A percentile compares a stretch with the other conserved stretches of the same genome.
Evolutionary conservation across 2,888 invertebrate genomes (phyloP).

Genomic region (Aromia moschata): DNA sequence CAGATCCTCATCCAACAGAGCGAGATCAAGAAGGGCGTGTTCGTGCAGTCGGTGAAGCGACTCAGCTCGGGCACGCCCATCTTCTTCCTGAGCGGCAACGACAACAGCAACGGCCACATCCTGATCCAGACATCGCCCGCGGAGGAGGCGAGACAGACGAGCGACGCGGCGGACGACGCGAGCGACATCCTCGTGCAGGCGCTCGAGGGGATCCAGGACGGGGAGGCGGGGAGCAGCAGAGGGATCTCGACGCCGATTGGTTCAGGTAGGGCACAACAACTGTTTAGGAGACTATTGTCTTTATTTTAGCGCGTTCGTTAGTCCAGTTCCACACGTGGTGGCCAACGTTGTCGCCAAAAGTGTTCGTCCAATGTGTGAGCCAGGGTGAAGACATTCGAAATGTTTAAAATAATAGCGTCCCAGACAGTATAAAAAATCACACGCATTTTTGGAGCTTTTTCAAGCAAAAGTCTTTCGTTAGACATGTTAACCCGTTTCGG

Average conservation of each 20-base stretch:
- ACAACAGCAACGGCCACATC: constrained; percentile 54
- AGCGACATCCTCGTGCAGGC: constrained; percentile 53
- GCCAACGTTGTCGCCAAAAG: too few species aligned
- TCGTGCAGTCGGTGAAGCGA: constrained; percentile 60
- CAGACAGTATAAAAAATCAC: too few species aligned
- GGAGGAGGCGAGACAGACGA: constrained; percentile 42
- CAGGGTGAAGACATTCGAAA: too few species aligned
- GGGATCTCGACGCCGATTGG: constrained; percentile 56
- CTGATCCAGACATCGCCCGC: constrained; percentile 56
- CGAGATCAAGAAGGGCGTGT: constrained; percentile 56
- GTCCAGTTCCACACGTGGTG: too few species aligned
- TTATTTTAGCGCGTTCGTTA: too few species aligned
- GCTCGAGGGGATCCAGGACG: constrained; percentile 54
- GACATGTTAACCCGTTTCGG: too few species aligned
- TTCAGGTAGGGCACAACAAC: constrained; percentile 56
- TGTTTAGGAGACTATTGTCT: too few species aligned
- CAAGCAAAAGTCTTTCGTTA: too few species aligned
- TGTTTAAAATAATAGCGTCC: too few species aligned
- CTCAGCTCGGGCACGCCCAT: constrained; percentile 57
- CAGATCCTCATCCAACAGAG: constrained; percentile 60
- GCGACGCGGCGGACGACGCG: constrained; percentile 46
- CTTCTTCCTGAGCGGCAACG: constrained; percentile 57
- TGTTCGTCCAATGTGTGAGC: too few species aligned
- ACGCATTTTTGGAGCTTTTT: too few species aligned
- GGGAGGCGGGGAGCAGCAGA: constrained; percentile 50